Base-by-base conservation (phyloP, 2,797 vertebrate genomes). In the Esox lucius region DNA sequence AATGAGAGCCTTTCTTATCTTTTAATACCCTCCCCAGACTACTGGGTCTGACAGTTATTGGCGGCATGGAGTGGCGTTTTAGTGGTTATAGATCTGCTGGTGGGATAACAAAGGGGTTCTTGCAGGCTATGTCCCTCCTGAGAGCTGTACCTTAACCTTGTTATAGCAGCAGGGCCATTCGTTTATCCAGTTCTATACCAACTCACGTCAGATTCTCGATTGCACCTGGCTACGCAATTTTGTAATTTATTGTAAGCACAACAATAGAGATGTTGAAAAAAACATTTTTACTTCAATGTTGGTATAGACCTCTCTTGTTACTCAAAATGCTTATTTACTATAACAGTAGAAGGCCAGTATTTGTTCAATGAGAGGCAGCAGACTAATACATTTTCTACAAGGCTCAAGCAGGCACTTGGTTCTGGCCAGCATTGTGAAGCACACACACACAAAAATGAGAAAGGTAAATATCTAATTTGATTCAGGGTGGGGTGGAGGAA, bases 1-100 rank as follows among this genome's bases (percentile, higher is more conserved):
- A 89, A 91, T 78, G 77, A 85, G 71, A 79, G 74, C 74, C 70
- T 81, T 80, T 90, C 80, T 87, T 88, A 90, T 89, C 86, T 86
- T 78, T 84, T 86, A 91, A 88, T 83, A 83, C 69, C 75, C 73
- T 87, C 80, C 77, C 71, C 67, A 70, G 75, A 76, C 72, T 79
- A 76, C 83, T 77, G 72, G 79, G 75, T 33, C 1, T 6, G 74
- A 66, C 51, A 79, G 79, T 85, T 90, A 91, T 88, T 88, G 89
- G 88, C 82, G 84, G 79, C 59, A 26, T 70, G 79, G 90, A 78
- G 80, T 73, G 80, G 68, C 65, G 66, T 84, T 84, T 82, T 85
- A 82, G 73, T 77, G 80, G 78, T 78, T 83, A 84, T 85, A 74
- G 79, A 84, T 85, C 81, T 83, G 72, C 74, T 61, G 26, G 17